These are phyloP conservation scores for Raja brachyura DNA, from an alignment of 2,113 vertebrate genomes.

Conservation along the genomic window DNA sequence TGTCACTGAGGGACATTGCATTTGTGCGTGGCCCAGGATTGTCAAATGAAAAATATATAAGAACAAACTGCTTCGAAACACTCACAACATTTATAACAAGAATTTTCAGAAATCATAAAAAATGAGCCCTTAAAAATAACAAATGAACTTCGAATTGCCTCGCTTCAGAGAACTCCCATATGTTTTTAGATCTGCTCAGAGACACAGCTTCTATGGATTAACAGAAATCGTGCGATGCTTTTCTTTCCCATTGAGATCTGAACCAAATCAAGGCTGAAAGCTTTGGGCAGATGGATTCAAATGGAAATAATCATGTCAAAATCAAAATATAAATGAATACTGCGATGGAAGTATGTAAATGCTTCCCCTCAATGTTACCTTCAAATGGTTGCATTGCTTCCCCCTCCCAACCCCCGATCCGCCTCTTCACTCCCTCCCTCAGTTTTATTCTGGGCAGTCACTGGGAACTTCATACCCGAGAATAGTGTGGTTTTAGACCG, in stretches of 20 bases:
- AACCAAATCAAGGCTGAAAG: constrained; percentile 44
- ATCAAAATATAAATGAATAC: constrained; percentile 41
- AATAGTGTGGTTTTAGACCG: no score
- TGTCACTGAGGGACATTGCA: constrained; percentile 40
- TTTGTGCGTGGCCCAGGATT: constrained; percentile 43
- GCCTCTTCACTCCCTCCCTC: not conserved
- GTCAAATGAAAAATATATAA: constrained; percentile 54
- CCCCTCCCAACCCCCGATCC: not conserved
- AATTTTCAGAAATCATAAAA: constrained; percentile 54
- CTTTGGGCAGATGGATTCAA: constrained; percentile 48
- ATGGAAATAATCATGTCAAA: constrained; percentile 43
- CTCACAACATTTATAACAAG: constrained; percentile 47
- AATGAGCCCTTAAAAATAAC: constrained; percentile 67
- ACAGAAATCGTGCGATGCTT: constrained; percentile 40
- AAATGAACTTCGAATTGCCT: constrained; percentile 65
- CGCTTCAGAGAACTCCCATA: constrained; percentile 56
- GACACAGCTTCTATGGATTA: constrained; percentile 53
- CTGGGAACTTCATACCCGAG: no score
- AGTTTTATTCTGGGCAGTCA: not conserved
- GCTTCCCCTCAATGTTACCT: constrained; percentile 31
- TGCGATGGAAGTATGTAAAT: constrained; percentile 47
- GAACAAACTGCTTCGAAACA: constrained; percentile 48
- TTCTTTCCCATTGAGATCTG: constrained; percentile 45
- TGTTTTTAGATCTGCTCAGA: constrained; percentile 53
- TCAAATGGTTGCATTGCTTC: not conserved